Evolutionary conservation across 2,113 vertebrate genomes (phyloP).

Genomic region (Sterna hirundo): DNA sequence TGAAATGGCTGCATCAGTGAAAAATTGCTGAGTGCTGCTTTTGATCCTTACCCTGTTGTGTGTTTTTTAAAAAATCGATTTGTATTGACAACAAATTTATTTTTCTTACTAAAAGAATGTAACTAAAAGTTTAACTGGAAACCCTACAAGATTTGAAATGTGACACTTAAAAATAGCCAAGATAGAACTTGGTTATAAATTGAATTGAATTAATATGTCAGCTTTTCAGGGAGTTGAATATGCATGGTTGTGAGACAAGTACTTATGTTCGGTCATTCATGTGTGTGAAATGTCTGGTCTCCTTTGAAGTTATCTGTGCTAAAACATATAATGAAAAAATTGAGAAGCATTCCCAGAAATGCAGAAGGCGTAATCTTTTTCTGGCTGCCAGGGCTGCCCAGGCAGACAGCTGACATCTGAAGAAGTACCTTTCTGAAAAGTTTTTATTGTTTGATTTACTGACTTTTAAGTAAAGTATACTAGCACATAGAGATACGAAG

Average conservation of each 20-base stretch:
- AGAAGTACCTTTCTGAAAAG: not conserved
- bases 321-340: not conserved
- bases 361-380: not conserved
- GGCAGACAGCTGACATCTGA: not conserved
- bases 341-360: not conserved
- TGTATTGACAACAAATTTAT: not conserved
- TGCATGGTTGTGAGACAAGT: not conserved
- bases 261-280: not conserved
- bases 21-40: not conserved
- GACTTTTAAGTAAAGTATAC: not conserved
- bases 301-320: not conserved
- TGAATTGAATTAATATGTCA: not conserved
- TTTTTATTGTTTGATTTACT: not conserved
- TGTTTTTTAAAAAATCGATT: not conserved
- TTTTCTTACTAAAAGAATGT: not conserved
- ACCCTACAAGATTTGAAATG: not conserved
- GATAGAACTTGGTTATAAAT: not conserved
- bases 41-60: not conserved
- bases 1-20: not conserved
- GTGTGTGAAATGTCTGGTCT: not conserved
- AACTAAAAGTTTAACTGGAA: not conserved
- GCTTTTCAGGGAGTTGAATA: not conserved
- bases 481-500: fast-evolving
- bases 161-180: not conserved
- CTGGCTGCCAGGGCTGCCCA: not conserved